Percentiles rank a stretch among this genome's conserved stretches.
These are phyloP conservation scores for Neodiprion virginianus DNA, from an alignment of 1,140 invertebrate genomes.

Conservation along the genomic window DNA sequence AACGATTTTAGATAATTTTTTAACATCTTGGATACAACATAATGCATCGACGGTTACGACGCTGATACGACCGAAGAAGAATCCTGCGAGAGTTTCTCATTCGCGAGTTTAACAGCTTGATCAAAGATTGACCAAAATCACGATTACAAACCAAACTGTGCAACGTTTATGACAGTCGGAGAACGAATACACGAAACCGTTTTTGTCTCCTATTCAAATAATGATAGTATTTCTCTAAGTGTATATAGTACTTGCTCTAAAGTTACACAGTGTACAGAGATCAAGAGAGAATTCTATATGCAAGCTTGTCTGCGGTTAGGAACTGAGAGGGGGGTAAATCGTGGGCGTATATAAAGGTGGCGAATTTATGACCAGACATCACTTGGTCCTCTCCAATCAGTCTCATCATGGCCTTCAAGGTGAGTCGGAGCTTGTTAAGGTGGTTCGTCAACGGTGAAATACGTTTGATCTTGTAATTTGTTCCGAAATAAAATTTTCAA, in stretches of 20 bases:
- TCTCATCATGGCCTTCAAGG: neutral
- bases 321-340: neutral
- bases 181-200: neutral
- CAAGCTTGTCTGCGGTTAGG: neutral
- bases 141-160: no score
- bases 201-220: neutral
- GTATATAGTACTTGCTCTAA: neutral
- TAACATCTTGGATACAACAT: no score
- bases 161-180: neutral
- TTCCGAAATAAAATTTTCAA: no score
- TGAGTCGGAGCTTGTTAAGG: neutral
- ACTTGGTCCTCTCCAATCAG: neutral
- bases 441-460: no score
- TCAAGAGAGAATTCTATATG: neutral
- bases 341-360: neutral
- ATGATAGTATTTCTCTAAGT: neutral
- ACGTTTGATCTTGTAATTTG: no score
- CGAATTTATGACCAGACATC: neutral
- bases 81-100: neutral
- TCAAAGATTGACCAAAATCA: no score
- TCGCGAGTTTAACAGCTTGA: no score
- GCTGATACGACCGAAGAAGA: neutral
- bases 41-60: no score
- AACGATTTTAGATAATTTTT: neutral
- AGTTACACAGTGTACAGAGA: slow-evolving; percentile 1